Evolutionary conservation across 2,888 invertebrate species (phyloP).

Genomic region (Archips crataeganus): DNA sequence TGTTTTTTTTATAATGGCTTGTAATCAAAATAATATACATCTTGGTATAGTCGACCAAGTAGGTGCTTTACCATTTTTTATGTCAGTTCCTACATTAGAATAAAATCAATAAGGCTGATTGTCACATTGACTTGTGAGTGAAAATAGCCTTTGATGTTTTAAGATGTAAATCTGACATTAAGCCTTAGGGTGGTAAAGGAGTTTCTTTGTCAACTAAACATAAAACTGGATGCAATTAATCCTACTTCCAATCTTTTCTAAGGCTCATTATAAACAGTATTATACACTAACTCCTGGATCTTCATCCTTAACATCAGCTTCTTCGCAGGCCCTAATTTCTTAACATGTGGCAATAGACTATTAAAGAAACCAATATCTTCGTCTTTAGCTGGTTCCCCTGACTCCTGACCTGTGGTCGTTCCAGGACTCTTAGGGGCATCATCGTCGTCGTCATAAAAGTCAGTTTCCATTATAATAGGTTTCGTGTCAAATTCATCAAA

Average conservation of each 20-base stretch:
- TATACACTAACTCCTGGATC: conserved; percentile 80
- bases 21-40: neutral
- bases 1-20: neutral
- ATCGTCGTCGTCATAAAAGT: conserved; percentile 80
- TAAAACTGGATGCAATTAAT: neutral
- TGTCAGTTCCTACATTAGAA: too few relatives aligned
- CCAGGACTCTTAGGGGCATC: conserved; percentile 63
- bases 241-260: neutral
- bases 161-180: too few relatives aligned
- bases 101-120: too few relatives aligned
- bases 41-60: neutral
- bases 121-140: too few relatives aligned
- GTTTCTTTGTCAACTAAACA: too few relatives aligned
- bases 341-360: conserved; percentile 78
- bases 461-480: conserved; percentile 79
- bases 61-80: too few relatives aligned
- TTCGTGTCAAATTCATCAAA: conserved; percentile 81
- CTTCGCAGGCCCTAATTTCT: conserved; percentile 77
- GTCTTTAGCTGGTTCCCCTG: conserved; percentile 65
- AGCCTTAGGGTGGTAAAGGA: too few relatives aligned
- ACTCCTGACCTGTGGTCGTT: conserved; percentile 44
- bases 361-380: conserved; percentile 81
- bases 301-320: conserved; percentile 81
- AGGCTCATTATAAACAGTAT: conserved; percentile 76
- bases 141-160: too few relatives aligned